A percentile compares a stretch with the other conserved stretches of the same genome.
phyloP scores from a whole-genome alignment of 2,888 invertebrate genomes.

The Hanleya hanleyi region DNA sequence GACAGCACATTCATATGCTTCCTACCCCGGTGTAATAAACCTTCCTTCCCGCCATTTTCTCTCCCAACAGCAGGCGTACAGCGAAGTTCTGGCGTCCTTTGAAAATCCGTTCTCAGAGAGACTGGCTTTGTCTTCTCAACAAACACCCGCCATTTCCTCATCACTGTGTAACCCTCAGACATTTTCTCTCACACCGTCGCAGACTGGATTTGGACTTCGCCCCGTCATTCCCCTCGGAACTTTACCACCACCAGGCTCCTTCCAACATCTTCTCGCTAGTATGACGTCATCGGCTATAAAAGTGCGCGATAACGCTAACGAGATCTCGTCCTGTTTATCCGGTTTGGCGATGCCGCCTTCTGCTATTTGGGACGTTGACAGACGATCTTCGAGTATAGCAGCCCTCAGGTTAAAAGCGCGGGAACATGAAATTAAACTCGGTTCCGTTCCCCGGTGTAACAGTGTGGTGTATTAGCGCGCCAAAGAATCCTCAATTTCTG shows the following conservation, averaged over 20 bases:
- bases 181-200: slow-evolving; percentile 14
- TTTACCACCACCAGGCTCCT: slow-evolving; percentile 54
- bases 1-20: slow-evolving; percentile 60
- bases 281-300: slow-evolving; percentile 56
- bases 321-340: slow-evolving; percentile 6
- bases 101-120: slow-evolving; percentile 2
- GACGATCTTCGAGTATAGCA: slow-evolving; percentile 55
- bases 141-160: neutral
- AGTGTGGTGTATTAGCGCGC: slow-evolving; percentile 12
- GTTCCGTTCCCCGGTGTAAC: slow-evolving; percentile 26
- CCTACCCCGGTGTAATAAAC: slow-evolving; percentile 34
- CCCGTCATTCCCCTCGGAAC: slow-evolving; percentile 32
- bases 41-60: slow-evolving; percentile 11
- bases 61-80: neutral
- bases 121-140: neutral
- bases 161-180: neutral
- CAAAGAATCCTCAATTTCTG: neutral
- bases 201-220: slow-evolving; percentile 22
- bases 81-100: slow-evolving; percentile 18
- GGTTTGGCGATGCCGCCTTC: slow-evolving; percentile 15
- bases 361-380: slow-evolving; percentile 30
- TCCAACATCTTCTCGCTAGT: slow-evolving; percentile 63
- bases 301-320: slow-evolving; percentile 27
- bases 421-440: slow-evolving; percentile 56
- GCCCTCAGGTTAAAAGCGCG: slow-evolving; percentile 56